Evolutionary conservation across 37 sponge, comb jelly and placozoan species (phyloP), one percentile per base, ranked within the genome.

Genomic region (Ephydatia muelleri): DNA sequence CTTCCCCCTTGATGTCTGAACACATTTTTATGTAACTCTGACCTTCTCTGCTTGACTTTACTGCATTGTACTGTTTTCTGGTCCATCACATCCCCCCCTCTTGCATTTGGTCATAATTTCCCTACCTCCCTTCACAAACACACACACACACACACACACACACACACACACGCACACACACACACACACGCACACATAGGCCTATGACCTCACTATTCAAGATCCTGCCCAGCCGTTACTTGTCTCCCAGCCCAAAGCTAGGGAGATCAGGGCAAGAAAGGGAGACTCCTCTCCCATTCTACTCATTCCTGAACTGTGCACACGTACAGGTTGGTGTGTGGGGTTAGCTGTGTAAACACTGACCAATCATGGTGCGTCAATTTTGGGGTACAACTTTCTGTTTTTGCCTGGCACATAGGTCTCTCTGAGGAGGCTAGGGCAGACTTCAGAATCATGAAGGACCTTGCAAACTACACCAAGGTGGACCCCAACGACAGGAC

Each of bases 301-400:
- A 49, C 89, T 98, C 31, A 47, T 98, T 13, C 98, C 98, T 38
- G 98, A 98, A 74, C 82, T 98, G 12, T 95, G 98, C 57, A 88
- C 92, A 26, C 65, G 88, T 30, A 98, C 98, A 64, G 98, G 93
- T 82, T 27, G 72, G 84, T 43, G 36, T 39, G 36, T 28, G 5
- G 5, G 28, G 21, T 76, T 23, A 65, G 21, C 21, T 65, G 19
- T 21, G 21, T 14, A 14, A 65, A 65, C 21, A 22, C 66, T 71
- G 12, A 3, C 29, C 70, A 68, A 5, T 68, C 4, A 30, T 68
- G 29, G 3, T 5, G 5, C 13, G 5, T 68, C 9, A 26, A 25
- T 30, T 64, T 79, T 13, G 19, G 34, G 21, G 1, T 26, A 13
- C 38, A 49, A 66, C 47, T 13, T 64, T n/a, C 67, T 64, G 67